Percentiles rank a stretch among this genome's conserved stretches.
These are phyloP conservation scores for Apostichopus californicus DNA, from an alignment of 35 echinoderm and acorn worm species.

Conservation along the genomic window DNA sequence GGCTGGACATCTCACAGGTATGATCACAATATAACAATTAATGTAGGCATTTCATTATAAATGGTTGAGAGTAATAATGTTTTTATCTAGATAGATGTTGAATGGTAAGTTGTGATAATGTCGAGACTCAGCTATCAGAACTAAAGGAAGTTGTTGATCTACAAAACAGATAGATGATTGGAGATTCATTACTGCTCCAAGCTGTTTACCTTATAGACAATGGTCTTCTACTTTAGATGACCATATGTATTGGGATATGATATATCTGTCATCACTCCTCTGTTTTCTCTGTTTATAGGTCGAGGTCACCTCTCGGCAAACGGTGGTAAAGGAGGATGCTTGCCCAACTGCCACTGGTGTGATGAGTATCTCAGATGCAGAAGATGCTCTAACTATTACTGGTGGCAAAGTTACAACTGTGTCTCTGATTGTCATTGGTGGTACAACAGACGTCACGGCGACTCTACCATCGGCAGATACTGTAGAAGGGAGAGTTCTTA, in stretches of 20 bases:
- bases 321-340: conserved; percentile 74
- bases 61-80: not conserved
- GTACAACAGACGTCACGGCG: too few relatives aligned
- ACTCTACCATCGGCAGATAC: conserved; percentile 51
- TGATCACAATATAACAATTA: not conserved
- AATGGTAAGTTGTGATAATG: too few relatives aligned
- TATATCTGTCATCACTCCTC: not conserved
- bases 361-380: conserved; percentile 64
- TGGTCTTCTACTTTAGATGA: too few relatives aligned
- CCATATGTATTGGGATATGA: too few relatives aligned
- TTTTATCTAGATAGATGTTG: too few relatives aligned
- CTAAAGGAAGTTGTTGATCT: too few relatives aligned
- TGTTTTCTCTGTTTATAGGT: conserved; percentile 47
- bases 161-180: too few relatives aligned
- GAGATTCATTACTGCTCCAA: too few relatives aligned
- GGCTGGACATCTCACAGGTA: conserved; percentile 66
- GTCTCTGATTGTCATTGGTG: conserved; percentile 58
- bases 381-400: conserved; percentile 63
- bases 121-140: too few relatives aligned
- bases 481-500: conserved; percentile 52
- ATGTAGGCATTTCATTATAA: conserved; percentile 3
- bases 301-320: conserved; percentile 60
- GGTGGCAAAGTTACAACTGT: conserved; percentile 80
- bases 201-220: too few relatives aligned
- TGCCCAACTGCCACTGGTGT: conserved; percentile 66